These are phyloP conservation scores for Oceanites oceanicus DNA, from an alignment of 2,113 vertebrate genomes.

Conservation along the genomic window DNA sequence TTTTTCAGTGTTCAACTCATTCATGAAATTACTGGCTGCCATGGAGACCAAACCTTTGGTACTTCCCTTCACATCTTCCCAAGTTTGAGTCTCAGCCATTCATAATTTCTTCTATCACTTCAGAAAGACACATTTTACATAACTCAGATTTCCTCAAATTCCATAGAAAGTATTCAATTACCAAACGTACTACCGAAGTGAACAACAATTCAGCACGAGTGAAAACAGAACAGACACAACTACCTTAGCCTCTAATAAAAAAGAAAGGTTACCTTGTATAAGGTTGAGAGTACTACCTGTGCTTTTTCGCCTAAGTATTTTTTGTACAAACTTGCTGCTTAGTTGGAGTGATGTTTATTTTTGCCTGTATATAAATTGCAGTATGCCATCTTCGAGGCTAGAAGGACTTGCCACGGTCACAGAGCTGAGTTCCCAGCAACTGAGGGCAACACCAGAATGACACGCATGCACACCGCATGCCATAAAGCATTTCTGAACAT, in stretches of 20 bases:
- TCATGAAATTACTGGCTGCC: background rate
- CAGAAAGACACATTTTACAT: background rate
- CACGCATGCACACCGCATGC: fast-evolving
- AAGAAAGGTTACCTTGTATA: background rate
- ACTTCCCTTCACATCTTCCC: background rate
- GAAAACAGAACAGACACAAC: background rate
- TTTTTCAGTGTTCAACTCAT: background rate
- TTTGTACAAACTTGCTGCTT: background rate
- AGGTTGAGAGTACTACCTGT: background rate
- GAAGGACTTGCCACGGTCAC: background rate
- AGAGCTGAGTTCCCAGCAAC: background rate
- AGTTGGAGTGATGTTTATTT: background rate
- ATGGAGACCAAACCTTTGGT: background rate
- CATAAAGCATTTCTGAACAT: background rate
- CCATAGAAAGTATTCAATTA: background rate
- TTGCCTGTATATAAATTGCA: background rate
- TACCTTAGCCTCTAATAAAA: background rate
- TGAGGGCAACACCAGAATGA: background rate
- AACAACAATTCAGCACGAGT: background rate
- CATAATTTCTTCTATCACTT: background rate
- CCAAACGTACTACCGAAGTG: background rate
- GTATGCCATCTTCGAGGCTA: background rate
- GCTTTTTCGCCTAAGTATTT: background rate
- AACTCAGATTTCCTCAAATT: background rate
- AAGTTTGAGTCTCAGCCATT: background rate